Base-by-base conservation (phyloP, 2,888 invertebrate genomes). In the Amiota mariae region DNA sequence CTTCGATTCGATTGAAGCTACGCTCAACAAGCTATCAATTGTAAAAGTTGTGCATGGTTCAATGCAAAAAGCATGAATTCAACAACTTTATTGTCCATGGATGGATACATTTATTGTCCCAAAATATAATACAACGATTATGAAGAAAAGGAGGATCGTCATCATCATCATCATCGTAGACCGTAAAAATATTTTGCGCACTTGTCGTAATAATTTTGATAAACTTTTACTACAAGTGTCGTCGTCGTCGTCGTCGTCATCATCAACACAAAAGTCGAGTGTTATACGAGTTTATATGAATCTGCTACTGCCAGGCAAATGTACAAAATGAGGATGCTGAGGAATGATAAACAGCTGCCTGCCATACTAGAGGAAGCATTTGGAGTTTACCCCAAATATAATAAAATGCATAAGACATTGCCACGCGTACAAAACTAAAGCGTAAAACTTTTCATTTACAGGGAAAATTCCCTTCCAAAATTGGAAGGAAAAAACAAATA, bases 121-220 rank as follows among this genome's bases (percentile, higher is more conserved):
- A 54, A 54, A 36, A 36, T 36, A 36, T 36, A 36, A 36, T 36
- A 36, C 36, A 36, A 36, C 36, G 6, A 2, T 36, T 36, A 36
- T 36, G 36, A 6, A 36, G 36, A 36, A 6, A 36, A 12, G 12
- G 54, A n/a, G 54, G 13, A 51, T 13, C 51, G 2, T 13, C n/a
- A 6, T 51, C 54, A 6, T 51, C 36, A 36, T 36, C 36, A 36
- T 12, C 54, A n/a, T n/a, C 54, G 54, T n/a, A 51, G 54, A n/a
- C 54, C 54, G 54, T 51, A 51, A 51, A 63, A 63, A 48, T 66
- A 66, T 51, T 77, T 71, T 67, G 73, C 68, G 73, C 75, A 75
- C 72, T 81, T 18, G 61, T 75, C 76, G 86, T 82, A 82, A 85
- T 83, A 83, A 83, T 84, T 83, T 85, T 85, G 86, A 83, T 85